Base-by-base conservation (phyloP, 2,113 vertebrate species). In the Oreochromis aureus region DNA sequence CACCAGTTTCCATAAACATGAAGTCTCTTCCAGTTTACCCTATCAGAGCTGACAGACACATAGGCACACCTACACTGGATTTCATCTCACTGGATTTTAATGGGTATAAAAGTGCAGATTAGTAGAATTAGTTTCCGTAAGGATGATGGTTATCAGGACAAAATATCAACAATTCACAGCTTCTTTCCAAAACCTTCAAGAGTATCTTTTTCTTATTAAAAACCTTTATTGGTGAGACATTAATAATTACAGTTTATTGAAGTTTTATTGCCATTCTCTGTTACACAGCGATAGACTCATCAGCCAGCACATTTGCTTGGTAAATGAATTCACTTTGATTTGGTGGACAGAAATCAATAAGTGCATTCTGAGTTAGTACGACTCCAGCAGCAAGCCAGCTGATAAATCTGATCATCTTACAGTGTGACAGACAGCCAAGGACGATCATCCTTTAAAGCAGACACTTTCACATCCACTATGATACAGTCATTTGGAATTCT, bases 401-500 rank as follows among this genome's bases (percentile, higher is more conserved):
- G 83, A 87, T 79, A 5, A 71, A 91, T 82, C 48, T 41, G 27
- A 10, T 83, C 81, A 69, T 53, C 58, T 85, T 76, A 34, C 54
- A 54, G 46, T 84, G 5, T 78, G 83, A 89, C 83, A 53, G 79
- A 87, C 61, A 44, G 55, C 44, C 63, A 7, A 24, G 56, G 53
- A 78, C 22, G 22, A 82, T 78, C 86, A 44, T 82, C 71, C 82
- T 59, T 88, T 69, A 53, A 55, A 78, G 73, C 61, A 7, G 6
- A 55, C 83, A 8, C 36, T 19, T 79, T 89, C 82, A 59, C 91
- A 82, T 85, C 66, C 44, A 79, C 71, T 16, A 78, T 32, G 24
- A 79, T 81, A 59, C 80, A 66, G 85, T 51, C 81, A 24, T 92
- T 92, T 89, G 87, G 79, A 66, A 94, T 94, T 94, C 90, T 83